Base-by-base conservation (phyloP, 2,113 vertebrate genomes). In the Osmerus eperlanus region DNA sequence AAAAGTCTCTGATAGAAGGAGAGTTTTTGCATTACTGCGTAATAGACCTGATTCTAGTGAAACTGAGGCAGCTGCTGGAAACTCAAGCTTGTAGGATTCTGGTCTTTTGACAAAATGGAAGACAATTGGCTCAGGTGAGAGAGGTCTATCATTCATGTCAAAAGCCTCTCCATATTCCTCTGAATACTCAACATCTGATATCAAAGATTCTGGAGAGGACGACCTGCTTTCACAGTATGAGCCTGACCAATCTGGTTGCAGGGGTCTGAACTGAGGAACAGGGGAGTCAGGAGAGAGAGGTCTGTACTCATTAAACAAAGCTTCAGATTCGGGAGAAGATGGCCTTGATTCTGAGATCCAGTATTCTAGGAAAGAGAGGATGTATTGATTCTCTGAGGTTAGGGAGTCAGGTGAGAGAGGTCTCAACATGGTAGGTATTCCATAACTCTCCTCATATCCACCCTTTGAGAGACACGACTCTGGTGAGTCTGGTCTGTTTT, bases 51-150 rank as follows among this genome's bases (percentile, higher is more conserved):
- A 41, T 41, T 41, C 6, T 41, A 6, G 8, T 41, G 36, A 41
- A 6, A 41, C 36, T 32, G 29, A 32, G 29, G 53, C 11, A 15
- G 53, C 3, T 15, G 3, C 53, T 61, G 54, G 54, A n/a, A n/a
- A 16, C 14, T 56, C 3, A 41, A 41, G 21, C 54, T 13, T 18
- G 54, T 18, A 18, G 54, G 54, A 41, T 41, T 9, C 16, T 64
- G 21, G n/a, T 4, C 47, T 68, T 28, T 32, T 56, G 2, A 6
- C 29, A 56, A 3, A 53, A 56, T 3, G 54, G 23, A 5, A 58
- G n/a, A 86, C 87, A 25, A 71, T 72, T 19, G 89, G 89, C 52
- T 86, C 85, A 66, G 87, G 85, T 32, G 88, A 86, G 52, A 80
- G 47, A 29, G 87, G 73, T 67, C 79, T 68, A 8, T 56, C 16